A percentile compares a stretch with the other conserved stretches of the same genome.
phyloP scores from a whole-genome alignment of 2,797 vertebrate genomes.

The Falco columbarius region DNA sequence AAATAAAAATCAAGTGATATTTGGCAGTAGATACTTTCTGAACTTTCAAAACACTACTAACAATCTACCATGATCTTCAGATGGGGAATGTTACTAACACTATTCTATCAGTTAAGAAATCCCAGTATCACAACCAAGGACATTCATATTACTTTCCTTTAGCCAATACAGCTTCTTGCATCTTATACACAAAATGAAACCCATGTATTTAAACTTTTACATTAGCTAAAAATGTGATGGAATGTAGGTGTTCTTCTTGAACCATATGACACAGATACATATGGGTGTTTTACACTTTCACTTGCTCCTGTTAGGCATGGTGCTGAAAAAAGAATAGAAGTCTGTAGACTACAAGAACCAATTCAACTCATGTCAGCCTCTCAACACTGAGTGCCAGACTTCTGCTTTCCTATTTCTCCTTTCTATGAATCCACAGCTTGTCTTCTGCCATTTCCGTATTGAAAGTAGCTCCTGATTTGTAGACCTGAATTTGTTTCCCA shows the following conservation, averaged over 20 bases:
- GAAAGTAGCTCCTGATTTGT: neutral
- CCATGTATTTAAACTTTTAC: neutral
- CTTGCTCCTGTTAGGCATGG: neutral
- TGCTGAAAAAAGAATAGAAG: neutral
- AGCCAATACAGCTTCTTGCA: neutral
- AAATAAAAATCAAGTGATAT: neutral
- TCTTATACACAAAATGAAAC: neutral
- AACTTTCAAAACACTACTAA: neutral
- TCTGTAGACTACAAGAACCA: neutral
- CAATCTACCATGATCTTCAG: neutral
- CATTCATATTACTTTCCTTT: neutral
- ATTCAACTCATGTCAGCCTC: neutral
- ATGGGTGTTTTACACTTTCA: neutral
- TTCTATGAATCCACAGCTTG: neutral
- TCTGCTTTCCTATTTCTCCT: neutral
- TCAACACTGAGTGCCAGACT: neutral
- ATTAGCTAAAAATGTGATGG: neutral
- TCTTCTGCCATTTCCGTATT: neutral
- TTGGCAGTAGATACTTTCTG: neutral
- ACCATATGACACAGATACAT: neutral
- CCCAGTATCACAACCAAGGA: neutral
- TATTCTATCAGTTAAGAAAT: neutral
- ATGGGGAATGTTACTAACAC: neutral
- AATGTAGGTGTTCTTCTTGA: neutral
- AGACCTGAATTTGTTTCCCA: neutral